Conservation (phyloP, 2,797 vertebrate species). For the Lerista edwardsae region DNA sequence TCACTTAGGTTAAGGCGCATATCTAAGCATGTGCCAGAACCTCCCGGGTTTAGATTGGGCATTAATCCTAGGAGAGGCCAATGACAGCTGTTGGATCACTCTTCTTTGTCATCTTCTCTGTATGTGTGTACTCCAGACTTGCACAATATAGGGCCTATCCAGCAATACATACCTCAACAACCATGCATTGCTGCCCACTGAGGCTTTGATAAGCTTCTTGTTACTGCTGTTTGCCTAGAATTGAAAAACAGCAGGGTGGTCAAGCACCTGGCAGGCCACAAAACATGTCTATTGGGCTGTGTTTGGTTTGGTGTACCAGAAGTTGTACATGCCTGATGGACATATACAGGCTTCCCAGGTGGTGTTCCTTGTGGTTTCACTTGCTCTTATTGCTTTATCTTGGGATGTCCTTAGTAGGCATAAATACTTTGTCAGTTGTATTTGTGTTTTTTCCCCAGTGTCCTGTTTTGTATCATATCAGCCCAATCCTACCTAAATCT, state of each 20-base stretch:
- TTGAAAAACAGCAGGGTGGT: neutral
- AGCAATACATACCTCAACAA: neutral
- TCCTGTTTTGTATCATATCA: neutral
- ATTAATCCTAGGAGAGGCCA: neutral
- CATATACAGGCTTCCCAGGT: neutral
- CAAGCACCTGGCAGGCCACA: neutral
- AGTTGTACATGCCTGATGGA: neutral
- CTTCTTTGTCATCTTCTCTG: neutral
- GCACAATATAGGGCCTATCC: neutral
- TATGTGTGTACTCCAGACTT: neutral
- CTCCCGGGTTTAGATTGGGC: conserved; percentile 17
- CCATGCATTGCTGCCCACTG: neutral
- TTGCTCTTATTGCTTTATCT: neutral
- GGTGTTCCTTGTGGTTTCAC: neutral
- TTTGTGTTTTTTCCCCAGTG: neutral
- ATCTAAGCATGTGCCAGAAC: neutral
- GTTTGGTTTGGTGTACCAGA: neutral
- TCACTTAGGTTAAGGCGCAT: neutral
- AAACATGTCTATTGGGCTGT: neutral
- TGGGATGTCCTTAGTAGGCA: neutral
- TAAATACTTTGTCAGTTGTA: neutral
- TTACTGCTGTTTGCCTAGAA: neutral
- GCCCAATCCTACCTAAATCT: too few relatives aligned
- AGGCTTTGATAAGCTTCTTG: neutral
- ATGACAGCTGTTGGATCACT: neutral